Base-by-base conservation (phyloP, 2,888 invertebrate genomes). In the Campopleginae sp. region DNA sequence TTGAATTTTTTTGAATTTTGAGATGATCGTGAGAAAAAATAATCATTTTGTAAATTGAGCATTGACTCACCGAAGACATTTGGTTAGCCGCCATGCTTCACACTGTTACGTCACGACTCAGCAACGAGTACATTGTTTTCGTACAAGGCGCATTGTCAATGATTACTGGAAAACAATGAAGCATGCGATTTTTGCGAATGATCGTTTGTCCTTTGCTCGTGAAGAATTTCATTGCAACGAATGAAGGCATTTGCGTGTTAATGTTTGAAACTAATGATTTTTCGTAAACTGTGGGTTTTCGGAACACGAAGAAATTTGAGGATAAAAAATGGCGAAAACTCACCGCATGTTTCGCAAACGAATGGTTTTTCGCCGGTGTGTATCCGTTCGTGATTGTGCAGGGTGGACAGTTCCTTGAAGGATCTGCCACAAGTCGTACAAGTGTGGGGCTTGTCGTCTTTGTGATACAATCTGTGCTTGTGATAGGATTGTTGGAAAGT, bases 401-500 rank as follows among this genome's bases (percentile, higher is more conserved):
- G 94, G 0, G 98, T 98, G 1, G 98, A 98, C 38, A 98, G 94
- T 93, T 98, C 98, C 92, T 98, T 98, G 92, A 98, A 98, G 42
- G 97, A 96, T 86, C 97, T 95, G 0, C 97, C 97, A 92, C 98
- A 98, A 89, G 96, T 96, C 74, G 92, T 94, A 90, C 98, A 98
- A 1, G 95, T 95, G 85, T 95, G 95, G 0, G 98, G 98, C 90
- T 98, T 98, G 89, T 98, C 97, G 90, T 97, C 97, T 85, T 97
- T 97, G 92, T 98, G 98, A 92, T 98, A 98, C 74, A 98, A 94
- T 91, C 97, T 95, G 94, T 98, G 98, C 92, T 98, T 98, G 93
- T 98, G 98, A 93, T 97, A 98, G 0, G 98, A 98, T 91, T 98
- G 98, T 94, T 98, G 98, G 94, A 98, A 98, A 72, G 98, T 98